Conservation (phyloP, 2,113 vertebrate species). For the Notiomystis cincta region DNA sequence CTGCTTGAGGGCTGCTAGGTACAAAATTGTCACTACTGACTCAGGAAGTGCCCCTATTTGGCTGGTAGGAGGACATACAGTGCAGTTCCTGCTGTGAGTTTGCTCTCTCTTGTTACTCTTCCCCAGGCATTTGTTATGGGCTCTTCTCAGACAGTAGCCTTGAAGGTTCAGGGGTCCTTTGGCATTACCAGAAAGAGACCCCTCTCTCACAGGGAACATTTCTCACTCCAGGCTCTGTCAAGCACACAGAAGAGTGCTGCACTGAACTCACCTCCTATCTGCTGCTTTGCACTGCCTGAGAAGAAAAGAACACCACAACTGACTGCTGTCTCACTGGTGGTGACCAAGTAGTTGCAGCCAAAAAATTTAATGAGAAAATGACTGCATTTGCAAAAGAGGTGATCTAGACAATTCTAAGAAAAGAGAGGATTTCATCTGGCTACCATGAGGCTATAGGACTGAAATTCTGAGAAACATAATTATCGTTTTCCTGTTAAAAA, state of each 20-base stretch:
- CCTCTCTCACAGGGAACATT: background rate
- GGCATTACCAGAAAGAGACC: background rate
- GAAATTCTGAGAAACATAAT: background rate
- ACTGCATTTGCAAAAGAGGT: background rate
- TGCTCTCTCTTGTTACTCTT: background rate
- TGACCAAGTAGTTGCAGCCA: background rate
- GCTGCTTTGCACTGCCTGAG: background rate
- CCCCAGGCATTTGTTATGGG: background rate
- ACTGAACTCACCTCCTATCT: background rate
- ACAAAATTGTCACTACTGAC: background rate
- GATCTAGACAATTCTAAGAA: background rate
- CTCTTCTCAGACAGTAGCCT: background rate
- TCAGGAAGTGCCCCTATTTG: background rate
- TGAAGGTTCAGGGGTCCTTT: background rate
- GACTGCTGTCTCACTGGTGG: accelerated
- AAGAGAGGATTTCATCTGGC: background rate
- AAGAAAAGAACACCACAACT: background rate
- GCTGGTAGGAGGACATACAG: background rate
- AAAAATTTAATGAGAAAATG: background rate
- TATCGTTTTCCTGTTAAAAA: background rate
- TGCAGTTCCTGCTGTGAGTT: background rate
- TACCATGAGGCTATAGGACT: background rate
- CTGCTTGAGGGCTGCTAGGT: background rate
- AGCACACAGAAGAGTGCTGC: background rate
- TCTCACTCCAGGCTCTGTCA: background rate